Evolutionary conservation across 2,888 invertebrate genomes (phyloP), one percentile per base, ranked within the genome.

Genomic region (Phania funesta): DNA sequence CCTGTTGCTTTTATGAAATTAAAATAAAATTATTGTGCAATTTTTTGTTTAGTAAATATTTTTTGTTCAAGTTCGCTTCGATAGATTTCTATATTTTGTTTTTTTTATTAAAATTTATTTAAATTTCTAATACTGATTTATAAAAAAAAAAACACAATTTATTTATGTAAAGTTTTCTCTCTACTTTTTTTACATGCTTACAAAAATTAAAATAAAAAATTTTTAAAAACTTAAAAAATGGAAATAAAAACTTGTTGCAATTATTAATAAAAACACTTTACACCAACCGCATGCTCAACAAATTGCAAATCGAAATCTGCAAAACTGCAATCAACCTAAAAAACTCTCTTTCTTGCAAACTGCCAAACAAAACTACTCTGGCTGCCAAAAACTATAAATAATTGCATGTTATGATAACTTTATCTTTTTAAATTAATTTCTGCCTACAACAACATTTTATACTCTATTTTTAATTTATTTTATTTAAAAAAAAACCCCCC

Each of bases 141-240:
- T 18, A 18, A 35, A 60, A 35, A 38, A 52, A 60, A 38, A 38
- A 16, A 44, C 8, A 9, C 11, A 16, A 22, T 75, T 9, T 22
- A 60, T 18, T 26, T 41, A 16, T 20, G 56, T 58, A 29, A 68
- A 26, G 44, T 58, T 77, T 60, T 48, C 56, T 67, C 77, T 80
- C 74, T 70, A 68, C 48, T 77, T 79, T 77, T 73, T 75, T 74
- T 76, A 80, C 79, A 83, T 80, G 76, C 83, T 83, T 76, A 76
- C 83, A 67, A 65, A 46, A n/a, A 41, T 20, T 2, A 32, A 20
- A 52, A 52, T 6, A 75, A 24, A 46, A 65, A 68, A 44, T 22
- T 9, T 50, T 26, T 48, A 11, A 24, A 35, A 50, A 65, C 24
- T 50, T 67, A 50, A 24, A 67, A 77, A 80, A 68, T 68, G 76